Conservation (phyloP, 2,797 vertebrate genomes). For the Scomberomorus guttatus region DNA sequence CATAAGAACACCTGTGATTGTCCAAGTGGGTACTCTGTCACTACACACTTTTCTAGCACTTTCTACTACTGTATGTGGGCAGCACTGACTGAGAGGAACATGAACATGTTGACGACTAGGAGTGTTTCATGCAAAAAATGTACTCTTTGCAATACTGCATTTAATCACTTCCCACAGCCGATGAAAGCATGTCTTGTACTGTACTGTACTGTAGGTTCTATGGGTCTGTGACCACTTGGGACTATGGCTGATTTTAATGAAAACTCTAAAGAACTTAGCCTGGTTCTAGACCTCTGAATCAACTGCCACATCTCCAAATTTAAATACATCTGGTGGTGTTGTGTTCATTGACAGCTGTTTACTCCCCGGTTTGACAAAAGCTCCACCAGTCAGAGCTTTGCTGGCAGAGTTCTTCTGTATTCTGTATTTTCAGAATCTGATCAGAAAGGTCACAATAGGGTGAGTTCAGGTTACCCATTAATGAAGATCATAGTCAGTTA, state of each 20-base stretch:
- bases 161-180: background rate
- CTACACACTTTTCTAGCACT: background rate
- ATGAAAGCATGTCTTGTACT: background rate
- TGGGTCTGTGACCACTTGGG: background rate
- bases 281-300: too few species aligned
- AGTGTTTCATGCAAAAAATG: background rate
- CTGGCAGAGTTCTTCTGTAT: too few species aligned
- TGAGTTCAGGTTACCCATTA: background rate
- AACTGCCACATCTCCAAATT: too few species aligned
- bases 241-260: background rate
- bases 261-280: too few species aligned
- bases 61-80: constrained; percentile 24
- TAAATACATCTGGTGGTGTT: too few species aligned
- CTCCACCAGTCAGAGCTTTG: too few species aligned
- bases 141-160: background rate
- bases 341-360: too few species aligned
- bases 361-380: too few species aligned
- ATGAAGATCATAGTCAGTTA: background rate
- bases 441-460: background rate
- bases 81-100: constrained; percentile 12
- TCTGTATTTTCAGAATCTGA: background rate
- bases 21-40: constrained; percentile 16
- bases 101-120: background rate
- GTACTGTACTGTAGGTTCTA: background rate
- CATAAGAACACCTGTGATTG: constrained; percentile 30